These are phyloP conservation scores for Isurus oxyrinchus DNA, from an alignment of 2,113 vertebrate genomes.

Conservation along the genomic window DNA sequence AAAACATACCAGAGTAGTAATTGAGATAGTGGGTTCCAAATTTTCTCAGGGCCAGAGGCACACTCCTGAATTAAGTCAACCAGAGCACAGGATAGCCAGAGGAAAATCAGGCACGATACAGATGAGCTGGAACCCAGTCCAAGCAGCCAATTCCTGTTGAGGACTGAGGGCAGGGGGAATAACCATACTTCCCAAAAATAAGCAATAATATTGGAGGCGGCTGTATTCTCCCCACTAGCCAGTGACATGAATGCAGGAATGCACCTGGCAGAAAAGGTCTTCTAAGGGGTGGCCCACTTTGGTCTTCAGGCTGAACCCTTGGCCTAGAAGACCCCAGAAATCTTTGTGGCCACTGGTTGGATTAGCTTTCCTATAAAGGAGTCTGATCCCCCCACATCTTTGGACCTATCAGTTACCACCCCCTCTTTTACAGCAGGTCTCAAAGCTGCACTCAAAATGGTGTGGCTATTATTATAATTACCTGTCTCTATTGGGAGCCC, in stretches of 20 bases:
- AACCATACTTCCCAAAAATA: background rate
- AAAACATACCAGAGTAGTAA: background rate
- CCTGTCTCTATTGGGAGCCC: background rate
- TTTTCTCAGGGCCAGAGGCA: background rate
- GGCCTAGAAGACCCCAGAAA: background rate
- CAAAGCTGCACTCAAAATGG: background rate
- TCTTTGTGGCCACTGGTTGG: background rate
- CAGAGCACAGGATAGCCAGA: background rate
- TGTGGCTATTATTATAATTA: background rate
- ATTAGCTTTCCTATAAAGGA: background rate
- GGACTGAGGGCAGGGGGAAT: background rate
- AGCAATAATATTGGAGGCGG: background rate
- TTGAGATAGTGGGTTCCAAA: background rate
- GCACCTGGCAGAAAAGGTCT: background rate
- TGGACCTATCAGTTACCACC: background rate
- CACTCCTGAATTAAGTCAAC: background rate
- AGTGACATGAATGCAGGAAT: background rate
- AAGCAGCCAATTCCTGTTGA: background rate
- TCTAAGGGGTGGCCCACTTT: background rate
- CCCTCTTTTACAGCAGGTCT: background rate
- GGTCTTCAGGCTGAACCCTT: background rate
- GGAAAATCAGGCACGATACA: background rate
- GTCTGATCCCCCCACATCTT: background rate
- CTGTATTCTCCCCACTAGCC: background rate
- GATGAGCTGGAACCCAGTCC: background rate